phyloP scores from a whole-genome alignment of 2,888 invertebrate genomes.

The Metacarcinus magister region DNA sequence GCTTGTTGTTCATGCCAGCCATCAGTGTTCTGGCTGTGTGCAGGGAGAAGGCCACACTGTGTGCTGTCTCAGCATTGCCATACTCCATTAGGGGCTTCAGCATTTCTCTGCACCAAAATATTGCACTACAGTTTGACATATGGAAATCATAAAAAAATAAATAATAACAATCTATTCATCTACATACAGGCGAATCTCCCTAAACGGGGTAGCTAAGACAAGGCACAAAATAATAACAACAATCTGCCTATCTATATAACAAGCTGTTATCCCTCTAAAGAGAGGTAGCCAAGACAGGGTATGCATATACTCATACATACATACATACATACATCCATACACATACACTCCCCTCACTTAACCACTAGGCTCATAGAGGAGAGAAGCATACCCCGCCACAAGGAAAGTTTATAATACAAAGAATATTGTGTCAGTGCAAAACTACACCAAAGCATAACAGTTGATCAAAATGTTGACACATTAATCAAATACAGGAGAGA shows the following conservation, averaged over 20 bases:
- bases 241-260: too few relatives aligned
- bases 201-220: too few relatives aligned
- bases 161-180: not conserved
- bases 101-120: conserved; percentile 64
- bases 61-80: conserved; percentile 72
- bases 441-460: too few relatives aligned
- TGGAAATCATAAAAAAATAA: not conserved
- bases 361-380: not conserved
- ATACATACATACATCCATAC: not conserved
- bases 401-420: too few relatives aligned
- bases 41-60: conserved; percentile 75
- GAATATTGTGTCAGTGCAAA: too few relatives aligned
- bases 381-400: not conserved
- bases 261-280: too few relatives aligned
- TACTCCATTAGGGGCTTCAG: conserved; percentile 75
- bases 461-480: too few relatives aligned
- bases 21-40: conserved; percentile 89
- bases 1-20: conserved; percentile 95
- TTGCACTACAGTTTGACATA: not conserved
- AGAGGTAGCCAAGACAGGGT: too few relatives aligned
- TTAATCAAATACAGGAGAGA: too few relatives aligned
- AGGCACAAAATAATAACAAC: too few relatives aligned
- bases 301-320: too few relatives aligned
- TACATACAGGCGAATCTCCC: too few relatives aligned
- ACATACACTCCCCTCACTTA: not conserved